A percentile compares a stretch with the other conserved stretches of the same genome.
These are phyloP conservation scores for Chrysogorgia sp. DNA, from an alignment of 92 coral and sea anemone genomes.

Conservation along the genomic window DNA sequence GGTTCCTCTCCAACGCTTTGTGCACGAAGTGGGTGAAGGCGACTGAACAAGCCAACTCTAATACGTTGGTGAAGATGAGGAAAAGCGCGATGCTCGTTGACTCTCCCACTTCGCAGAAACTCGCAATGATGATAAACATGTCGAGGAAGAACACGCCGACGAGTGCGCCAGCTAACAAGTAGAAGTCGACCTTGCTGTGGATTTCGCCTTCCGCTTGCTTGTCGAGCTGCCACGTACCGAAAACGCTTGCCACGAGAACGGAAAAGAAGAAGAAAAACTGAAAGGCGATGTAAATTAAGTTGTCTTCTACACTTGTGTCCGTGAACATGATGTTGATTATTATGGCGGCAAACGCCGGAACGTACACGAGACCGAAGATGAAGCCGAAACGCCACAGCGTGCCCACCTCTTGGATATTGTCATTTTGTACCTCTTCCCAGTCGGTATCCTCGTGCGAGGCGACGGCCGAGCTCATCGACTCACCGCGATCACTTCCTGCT, in stretches of 20 bases:
- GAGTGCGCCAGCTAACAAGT: constrained; percentile 5
- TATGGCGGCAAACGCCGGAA: constrained; percentile 26
- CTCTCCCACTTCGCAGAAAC: background rate
- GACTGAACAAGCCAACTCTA: constrained; percentile 18
- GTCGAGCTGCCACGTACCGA: background rate
- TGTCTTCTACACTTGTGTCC: constrained; percentile 3
- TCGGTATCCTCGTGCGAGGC: no score
- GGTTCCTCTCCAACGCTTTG: constrained; percentile 27
- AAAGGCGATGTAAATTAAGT: constrained; percentile 2
- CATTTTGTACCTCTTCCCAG: background rate
- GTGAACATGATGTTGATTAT: constrained; percentile 15
- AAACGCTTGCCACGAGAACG: constrained; percentile 3
- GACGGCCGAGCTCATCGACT: background rate
- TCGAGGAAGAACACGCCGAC: constrained; percentile 41
- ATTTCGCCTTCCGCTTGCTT: constrained; percentile 2
- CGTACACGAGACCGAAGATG: constrained; percentile 17
- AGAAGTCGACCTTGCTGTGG: constrained; percentile 18
- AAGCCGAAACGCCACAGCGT: constrained; percentile 45
- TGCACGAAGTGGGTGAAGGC: constrained; percentile 34
- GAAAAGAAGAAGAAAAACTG: constrained; percentile 29
- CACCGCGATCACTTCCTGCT: background rate
- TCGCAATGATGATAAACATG: constrained; percentile 24
- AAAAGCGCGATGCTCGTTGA: background rate
- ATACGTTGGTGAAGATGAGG: constrained; percentile 11
- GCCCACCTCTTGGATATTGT: constrained; percentile 10